Evolutionary conservation across 2,888 invertebrate species (phyloP), one percentile per base, ranked within the genome.

Genomic region (Spodoptera picta): DNA sequence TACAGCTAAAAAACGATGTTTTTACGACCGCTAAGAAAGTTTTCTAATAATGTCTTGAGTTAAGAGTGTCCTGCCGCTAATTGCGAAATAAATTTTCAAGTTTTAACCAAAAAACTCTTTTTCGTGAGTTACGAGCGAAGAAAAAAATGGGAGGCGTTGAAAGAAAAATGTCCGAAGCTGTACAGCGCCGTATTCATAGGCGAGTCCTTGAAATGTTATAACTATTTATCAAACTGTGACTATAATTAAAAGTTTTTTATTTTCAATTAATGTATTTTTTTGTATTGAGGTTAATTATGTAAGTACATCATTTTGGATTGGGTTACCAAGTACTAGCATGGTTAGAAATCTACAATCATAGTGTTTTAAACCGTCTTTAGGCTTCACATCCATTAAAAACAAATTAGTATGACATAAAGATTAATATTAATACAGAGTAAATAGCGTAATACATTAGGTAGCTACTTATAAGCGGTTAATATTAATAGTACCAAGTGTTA

Each of bases 1-100:
- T 65, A 53, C 65, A 63, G 73, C 81, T 36, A 90, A 92, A 92
- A 91, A 91, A 88, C 84, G 67, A 63, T 76, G 85, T 92, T 92
- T 92, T 92, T 91, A 91, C 88, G 90, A 87, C 87, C 91, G 83
- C 87, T 90, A 90, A 91, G 85, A 91, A 94, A 94, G 86, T 94
- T 94, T 93, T 91, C 91, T 92, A 92, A 94, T 94, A 93, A 93
- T 92, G 93, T 93, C 85, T 80, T 82, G 82, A 85, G 88, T 90
- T 89, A 88, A 90, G 87, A 89, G 89, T 87, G 86, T 75, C 75
- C 80, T 84, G 82, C 88, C 92, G 89, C 92, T 94, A 94, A 94
- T 94, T 94, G 89, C 93, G 87, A 92, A 90, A 94, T 94, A 94
- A 94, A 94, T 94, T 93, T 90, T 81, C 92, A 90, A 91, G 90